Evolutionary conservation across 1,140 invertebrate species (phyloP).

Genomic region (Tetraneura akinire): DNA sequence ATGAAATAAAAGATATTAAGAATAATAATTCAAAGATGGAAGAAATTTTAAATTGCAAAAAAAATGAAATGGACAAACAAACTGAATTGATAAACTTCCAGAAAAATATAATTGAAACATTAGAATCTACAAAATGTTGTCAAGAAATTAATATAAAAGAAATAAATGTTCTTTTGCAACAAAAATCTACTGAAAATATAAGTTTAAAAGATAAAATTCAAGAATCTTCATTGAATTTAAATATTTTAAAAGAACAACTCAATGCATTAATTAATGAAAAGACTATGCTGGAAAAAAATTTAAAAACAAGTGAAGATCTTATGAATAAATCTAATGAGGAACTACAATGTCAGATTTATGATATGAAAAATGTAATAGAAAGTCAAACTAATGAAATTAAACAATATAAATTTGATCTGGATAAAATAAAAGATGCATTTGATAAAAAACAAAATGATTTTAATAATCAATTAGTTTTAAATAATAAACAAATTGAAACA

Average conservation of each 20-base stretch:
- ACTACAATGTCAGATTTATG: not conserved
- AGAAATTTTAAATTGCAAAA: constrained; percentile 10
- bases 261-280: not conserved
- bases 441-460: constrained; percentile 39
- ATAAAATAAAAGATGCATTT: not conserved
- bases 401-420: not conserved
- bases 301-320: not conserved
- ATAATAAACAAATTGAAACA: constrained; percentile 1
- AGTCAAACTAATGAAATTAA: not conserved
- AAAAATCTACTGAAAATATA: constrained; percentile 14
- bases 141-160: not conserved
- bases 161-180: not conserved
- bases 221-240: not conserved
- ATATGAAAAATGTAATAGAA: constrained; percentile 15
- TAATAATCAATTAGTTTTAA: not conserved
- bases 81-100: not conserved
- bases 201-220: constrained; percentile 7
- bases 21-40: not conserved
- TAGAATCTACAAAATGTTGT: constrained; percentile 4
- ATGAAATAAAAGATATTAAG: not conserved
- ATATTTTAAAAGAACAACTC: not conserved
- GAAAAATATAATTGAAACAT: constrained; percentile 7
- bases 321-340: not conserved
- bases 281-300: not conserved
- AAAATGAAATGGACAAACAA: constrained; percentile 30